Percentiles rank a stretch among this genome's conserved stretches.
Evolutionary conservation across 2,888 invertebrate species (phyloP).

Genomic region (Tiliacea aurago): DNA sequence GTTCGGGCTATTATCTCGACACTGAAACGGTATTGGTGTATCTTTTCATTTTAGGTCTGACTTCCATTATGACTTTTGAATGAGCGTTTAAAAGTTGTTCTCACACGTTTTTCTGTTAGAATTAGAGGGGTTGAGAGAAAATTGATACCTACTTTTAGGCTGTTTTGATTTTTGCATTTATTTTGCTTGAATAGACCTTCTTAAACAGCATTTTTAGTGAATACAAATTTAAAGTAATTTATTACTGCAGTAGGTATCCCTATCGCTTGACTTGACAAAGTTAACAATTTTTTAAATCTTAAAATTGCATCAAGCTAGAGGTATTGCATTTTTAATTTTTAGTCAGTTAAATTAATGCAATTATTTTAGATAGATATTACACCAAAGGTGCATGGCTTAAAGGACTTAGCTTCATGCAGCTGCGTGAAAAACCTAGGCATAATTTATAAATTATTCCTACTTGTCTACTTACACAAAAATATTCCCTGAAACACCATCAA

Average conservation of each 20-base stretch:
- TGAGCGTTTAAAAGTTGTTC: constrained; percentile 35
- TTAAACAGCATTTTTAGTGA: not conserved
- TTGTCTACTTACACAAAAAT: constrained; percentile 9
- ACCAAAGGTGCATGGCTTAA: too few species aligned
- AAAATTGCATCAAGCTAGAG: too few species aligned
- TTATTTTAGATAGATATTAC: too few species aligned
- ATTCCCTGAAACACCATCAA: constrained; percentile 39
- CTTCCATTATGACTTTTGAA: constrained; percentile 50
- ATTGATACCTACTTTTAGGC: not conserved
- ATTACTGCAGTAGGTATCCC: not conserved
- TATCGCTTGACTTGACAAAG: not conserved
- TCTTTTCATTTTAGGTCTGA: constrained; percentile 54
- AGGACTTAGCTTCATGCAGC: too few species aligned
- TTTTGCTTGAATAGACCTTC: not conserved
- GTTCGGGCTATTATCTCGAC: constrained; percentile 62
- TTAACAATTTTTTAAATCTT: too few species aligned
- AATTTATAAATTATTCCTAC: too few species aligned
- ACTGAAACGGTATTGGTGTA: constrained; percentile 53
- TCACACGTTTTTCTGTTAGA: constrained; percentile 8
- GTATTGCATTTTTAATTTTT: not conserved
- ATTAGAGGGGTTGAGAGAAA: not conserved
- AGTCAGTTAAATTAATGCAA: not conserved
- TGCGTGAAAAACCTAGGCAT: too few species aligned
- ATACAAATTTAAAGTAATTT: not conserved
- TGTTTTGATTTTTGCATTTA: not conserved